phyloP scores from a whole-genome alignment of 2,797 vertebrate genomes.

The Falco naumanni region DNA sequence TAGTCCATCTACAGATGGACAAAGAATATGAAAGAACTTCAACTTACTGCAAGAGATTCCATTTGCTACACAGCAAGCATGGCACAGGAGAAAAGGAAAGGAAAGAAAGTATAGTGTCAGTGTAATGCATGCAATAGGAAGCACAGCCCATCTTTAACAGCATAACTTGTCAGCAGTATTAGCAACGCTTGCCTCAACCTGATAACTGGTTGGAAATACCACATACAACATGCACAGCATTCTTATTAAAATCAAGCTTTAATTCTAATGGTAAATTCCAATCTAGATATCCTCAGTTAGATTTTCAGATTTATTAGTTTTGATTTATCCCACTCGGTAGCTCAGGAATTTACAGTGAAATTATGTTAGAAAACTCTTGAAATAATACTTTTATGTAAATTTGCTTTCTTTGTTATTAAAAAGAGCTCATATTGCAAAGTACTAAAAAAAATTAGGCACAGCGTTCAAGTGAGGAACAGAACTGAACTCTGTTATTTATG shows the following conservation, averaged over 20 bases:
- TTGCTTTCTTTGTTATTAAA: background rate
- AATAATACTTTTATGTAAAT: background rate
- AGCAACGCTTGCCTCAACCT: constrained; percentile 75
- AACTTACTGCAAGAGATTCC: constrained; percentile 99
- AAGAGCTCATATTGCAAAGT: background rate
- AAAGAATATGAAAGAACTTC: constrained; percentile 84
- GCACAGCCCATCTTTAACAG: constrained; percentile 74
- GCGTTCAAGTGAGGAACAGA: constrained; percentile 3
- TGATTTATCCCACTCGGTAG: constrained; percentile 17
- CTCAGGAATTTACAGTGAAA: background rate
- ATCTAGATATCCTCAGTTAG: constrained; percentile 37
- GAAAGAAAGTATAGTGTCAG: constrained; percentile 91
- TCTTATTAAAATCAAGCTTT: constrained; percentile 68
- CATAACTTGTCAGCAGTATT: constrained; percentile 74
- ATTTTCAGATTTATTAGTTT: constrained; percentile 54
- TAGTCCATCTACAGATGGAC: constrained; percentile 76
- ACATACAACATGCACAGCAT: constrained; percentile 76
- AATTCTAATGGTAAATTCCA: constrained; percentile 14
- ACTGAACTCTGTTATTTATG: background rate
- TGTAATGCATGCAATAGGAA: constrained; percentile 86
- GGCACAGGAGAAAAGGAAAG: constrained; percentile 91
- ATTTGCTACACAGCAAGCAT: constrained; percentile 99
- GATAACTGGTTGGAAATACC: constrained; percentile 62
- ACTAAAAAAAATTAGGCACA: background rate
- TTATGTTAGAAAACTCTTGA: background rate